Evolutionary conservation across 30 jellyfish, hydroid and myxozoan genomes (phyloP).

Genomic region (Aurelia sp.): DNA sequence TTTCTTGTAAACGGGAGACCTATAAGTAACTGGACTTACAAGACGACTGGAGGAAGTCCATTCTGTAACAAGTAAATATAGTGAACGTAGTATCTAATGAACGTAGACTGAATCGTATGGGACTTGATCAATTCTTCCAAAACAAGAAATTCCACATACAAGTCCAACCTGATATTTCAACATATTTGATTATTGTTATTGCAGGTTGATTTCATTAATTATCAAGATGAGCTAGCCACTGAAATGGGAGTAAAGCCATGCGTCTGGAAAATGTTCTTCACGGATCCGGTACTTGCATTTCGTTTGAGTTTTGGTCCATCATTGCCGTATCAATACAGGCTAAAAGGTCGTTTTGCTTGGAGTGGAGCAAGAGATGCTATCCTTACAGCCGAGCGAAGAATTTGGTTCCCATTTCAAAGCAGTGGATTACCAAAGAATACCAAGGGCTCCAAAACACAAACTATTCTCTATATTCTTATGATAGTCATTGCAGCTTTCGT

Average conservation of each 20-base stretch:
- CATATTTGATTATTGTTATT: not conserved
- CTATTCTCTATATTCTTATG: not conserved
- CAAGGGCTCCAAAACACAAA: too few relatives aligned
- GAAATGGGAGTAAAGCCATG: conserved; percentile 78
- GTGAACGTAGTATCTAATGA: too few relatives aligned
- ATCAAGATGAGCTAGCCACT: conserved; percentile 88
- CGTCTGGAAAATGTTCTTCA: conserved; percentile 39
- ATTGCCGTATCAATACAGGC: conserved; percentile 82
- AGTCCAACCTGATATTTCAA: too few relatives aligned
- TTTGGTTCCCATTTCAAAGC: conserved; percentile 37
- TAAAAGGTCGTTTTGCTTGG: conserved; percentile 90
- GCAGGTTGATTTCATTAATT: conserved; percentile 58
- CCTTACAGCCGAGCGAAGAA: conserved; percentile 42
- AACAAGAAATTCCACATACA: too few relatives aligned
- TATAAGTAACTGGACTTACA: too few relatives aligned
- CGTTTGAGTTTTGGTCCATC: conserved; percentile 65
- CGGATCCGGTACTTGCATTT: conserved; percentile 85
- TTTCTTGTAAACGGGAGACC: too few relatives aligned
- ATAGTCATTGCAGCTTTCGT: not conserved
- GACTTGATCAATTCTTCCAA: too few relatives aligned
- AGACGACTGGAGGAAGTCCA: too few relatives aligned
- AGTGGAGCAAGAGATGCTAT: conserved; percentile 91
- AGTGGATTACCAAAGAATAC: too few relatives aligned
- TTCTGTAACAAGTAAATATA: too few relatives aligned
- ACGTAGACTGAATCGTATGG: too few relatives aligned